Percentiles rank a stretch among this genome's conserved stretches.
Conservation (phyloP, 2,113 vertebrate genomes). For the Melanerpes formicivorus region DNA sequence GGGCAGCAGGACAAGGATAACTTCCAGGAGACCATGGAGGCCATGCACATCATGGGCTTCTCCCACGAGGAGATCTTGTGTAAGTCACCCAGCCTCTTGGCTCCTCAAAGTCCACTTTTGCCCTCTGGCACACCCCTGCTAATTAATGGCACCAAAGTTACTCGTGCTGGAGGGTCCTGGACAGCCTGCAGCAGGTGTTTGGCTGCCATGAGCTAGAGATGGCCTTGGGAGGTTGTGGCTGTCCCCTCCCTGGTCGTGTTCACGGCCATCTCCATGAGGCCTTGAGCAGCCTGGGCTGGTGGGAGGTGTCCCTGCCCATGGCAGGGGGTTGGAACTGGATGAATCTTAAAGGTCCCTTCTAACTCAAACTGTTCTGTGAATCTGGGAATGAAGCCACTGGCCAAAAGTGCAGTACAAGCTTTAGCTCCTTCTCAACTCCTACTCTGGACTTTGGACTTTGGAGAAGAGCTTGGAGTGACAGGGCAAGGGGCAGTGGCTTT, state of each 20-base stretch:
- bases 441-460: not conserved
- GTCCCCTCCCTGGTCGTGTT: too few species aligned
- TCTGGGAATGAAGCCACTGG: not conserved
- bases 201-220: not conserved
- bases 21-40: constrained; percentile 98
- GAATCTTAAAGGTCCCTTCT: too few species aligned
- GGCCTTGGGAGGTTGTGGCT: not conserved
- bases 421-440: not conserved
- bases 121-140: accelerated
- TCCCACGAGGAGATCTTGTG: constrained; percentile 94
- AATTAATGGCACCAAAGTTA: not conserved
- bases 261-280: too few species aligned
- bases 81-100: constrained; percentile 69
- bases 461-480: too few species aligned
- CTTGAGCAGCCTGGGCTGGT: too few species aligned
- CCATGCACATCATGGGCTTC: constrained; percentile 99
- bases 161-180: not conserved
- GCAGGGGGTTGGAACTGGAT: too few species aligned
- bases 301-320: too few species aligned
- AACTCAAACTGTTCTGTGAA: too few species aligned
- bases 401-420: not conserved
- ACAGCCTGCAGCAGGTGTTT: not conserved
- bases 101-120: not conserved
- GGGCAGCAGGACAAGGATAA: constrained; percentile 99
- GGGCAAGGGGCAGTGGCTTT: too few species aligned